Percentiles rank a stretch among this genome's conserved stretches.
phyloP scores from a whole-genome alignment of 2,888 invertebrate genomes.

The Calameuta idolon region DNA sequence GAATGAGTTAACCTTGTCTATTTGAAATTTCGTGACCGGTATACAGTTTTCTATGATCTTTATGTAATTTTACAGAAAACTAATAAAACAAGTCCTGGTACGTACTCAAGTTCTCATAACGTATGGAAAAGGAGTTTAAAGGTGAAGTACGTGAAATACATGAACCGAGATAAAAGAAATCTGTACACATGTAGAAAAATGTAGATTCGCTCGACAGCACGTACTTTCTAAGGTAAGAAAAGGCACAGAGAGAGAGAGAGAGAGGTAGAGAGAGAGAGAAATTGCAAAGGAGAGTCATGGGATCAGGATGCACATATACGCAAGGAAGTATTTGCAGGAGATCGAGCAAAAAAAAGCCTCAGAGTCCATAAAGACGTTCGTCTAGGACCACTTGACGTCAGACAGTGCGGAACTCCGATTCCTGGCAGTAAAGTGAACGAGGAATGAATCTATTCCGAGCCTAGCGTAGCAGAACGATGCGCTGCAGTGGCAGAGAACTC shows the following conservation, averaged over 20 bases:
- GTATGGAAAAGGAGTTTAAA: not conserved
- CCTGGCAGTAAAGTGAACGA: constrained; percentile 5
- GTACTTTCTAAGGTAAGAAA: not conserved
- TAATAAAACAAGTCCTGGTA: not conserved
- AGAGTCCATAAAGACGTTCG: constrained; percentile 49
- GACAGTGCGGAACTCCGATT: constrained; percentile 52
- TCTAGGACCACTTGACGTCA: constrained; percentile 50
- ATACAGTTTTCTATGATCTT: not conserved
- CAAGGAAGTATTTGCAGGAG: not conserved
- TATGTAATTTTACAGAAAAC: not conserved
- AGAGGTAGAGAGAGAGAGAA: not conserved
- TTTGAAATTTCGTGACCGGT: not conserved
- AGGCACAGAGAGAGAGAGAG: not conserved
- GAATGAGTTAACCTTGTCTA: not conserved
- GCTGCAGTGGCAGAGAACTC: constrained; percentile 1
- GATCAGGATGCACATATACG: constrained; percentile 2
- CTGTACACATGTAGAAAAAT: not conserved
- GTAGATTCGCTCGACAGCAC: not conserved
- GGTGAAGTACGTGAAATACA: not conserved
- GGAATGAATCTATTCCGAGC: constrained; percentile 44
- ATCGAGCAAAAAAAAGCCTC: not conserved
- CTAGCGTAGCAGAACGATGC: constrained; percentile 30
- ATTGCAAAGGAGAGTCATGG: constrained; percentile 6
- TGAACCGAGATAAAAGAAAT: not conserved
- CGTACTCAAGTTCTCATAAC: not conserved